Percentiles rank a stretch among this genome's conserved stretches.
These are phyloP conservation scores for Maconellicoccus hirsutus DNA, from an alignment of 1,140 invertebrate species.

Conservation along the genomic window DNA sequence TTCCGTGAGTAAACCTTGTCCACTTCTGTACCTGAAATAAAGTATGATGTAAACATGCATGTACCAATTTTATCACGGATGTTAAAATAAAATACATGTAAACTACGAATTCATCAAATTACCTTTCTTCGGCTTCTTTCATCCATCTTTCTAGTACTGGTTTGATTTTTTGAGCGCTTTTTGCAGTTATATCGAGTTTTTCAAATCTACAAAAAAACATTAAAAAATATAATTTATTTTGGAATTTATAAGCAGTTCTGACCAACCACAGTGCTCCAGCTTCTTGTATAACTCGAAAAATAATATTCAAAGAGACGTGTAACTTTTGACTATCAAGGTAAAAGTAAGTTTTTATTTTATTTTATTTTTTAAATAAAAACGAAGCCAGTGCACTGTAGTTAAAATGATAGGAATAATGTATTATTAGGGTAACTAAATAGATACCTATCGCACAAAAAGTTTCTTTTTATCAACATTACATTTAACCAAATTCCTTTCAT, in stretches of 20 bases:
- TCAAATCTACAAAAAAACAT: conserved; percentile 85
- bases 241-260: not conserved
- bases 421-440: not conserved
- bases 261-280: conserved; percentile 13
- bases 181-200: conserved; percentile 97
- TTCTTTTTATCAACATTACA: too few relatives aligned
- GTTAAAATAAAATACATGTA: not conserved
- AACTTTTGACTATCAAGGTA: too few relatives aligned
- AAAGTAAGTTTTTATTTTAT: too few relatives aligned
- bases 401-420: conserved; percentile 16
- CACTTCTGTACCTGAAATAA: conserved; percentile 9
- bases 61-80: not conserved
- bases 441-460: too few relatives aligned
- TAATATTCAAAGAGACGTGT: too few relatives aligned
- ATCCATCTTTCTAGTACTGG: conserved; percentile 96
- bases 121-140: conserved; percentile 94
- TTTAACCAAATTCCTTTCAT: too few relatives aligned
- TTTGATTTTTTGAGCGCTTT: conserved; percentile 98
- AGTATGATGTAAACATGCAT: not conserved
- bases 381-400: conserved; percentile 22
- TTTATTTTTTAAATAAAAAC: too few relatives aligned
- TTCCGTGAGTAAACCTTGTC: not conserved
- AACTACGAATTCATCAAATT: conserved; percentile 34
- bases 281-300: not conserved
- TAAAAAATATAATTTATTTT: not conserved